Base-by-base conservation (phyloP, 1,140 invertebrate species). In the Habropoda laboriosa region DNA sequence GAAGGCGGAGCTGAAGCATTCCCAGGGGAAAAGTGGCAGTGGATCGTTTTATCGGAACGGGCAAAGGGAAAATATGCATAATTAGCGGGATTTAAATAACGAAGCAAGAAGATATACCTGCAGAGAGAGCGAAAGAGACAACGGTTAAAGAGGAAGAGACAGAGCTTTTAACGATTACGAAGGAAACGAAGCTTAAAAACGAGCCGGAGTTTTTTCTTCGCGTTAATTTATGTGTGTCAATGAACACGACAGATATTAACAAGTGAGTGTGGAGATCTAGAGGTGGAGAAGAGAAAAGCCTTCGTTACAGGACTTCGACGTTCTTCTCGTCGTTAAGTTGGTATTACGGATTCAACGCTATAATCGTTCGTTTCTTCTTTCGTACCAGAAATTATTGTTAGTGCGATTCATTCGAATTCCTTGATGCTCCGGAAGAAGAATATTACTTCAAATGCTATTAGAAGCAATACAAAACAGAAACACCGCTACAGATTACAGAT, bases 71-170 rank as follows among this genome's bases (percentile, higher is more conserved):
- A 84, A 82, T 81, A 74, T 77, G 79, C 79, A 83, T 87, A 87
- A 87, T 87, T 87, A 84, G 79, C 55, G 49, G 27, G 57, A 72
- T 51, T 87, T 82, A 86, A 63, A 76, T 85, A 86, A 86, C 74
- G 79, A 64, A 66, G 67, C 60, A 74, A 72, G 47, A 73, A 79
- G 24, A 72, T 67, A 58, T 27, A 2, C 35, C 30, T n/a, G 42
- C 27, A 4, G 57, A 61, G 10, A 6, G 66, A 18, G 24, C 2
- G 38, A 21, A 16, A 21, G 51, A 58, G 49, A 24, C 49, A 49
- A 55, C 51, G 42, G 12, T 21, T 2, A 32, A 38, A 27, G 21
- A 40, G 13, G 51, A 60, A 57, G 27, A 57, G 71, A 51, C 13
- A 24, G 35, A 38, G 53, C 72, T 71, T 79, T 83, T 79, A 68